phyloP scores from a whole-genome alignment of 2,888 invertebrate species.

The Steromphala cineraria region DNA sequence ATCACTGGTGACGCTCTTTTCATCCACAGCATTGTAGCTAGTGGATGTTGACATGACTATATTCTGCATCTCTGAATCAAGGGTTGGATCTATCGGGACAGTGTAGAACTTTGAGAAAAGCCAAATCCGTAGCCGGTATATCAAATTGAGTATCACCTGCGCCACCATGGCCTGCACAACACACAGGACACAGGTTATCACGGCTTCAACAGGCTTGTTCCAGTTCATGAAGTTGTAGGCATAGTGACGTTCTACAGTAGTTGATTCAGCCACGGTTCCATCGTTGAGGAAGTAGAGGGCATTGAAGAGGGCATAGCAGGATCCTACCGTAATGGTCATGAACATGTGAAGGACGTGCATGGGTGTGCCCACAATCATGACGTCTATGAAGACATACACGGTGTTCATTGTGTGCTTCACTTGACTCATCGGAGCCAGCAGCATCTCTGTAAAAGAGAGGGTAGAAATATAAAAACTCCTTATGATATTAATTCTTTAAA shows the following conservation, averaged over 20 bases:
- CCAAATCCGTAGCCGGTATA: constrained; percentile 52
- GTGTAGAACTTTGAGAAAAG: constrained; percentile 52
- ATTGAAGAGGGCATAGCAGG: constrained; percentile 68
- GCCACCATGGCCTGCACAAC: constrained; percentile 56
- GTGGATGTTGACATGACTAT: constrained; percentile 36
- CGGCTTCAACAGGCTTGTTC: constrained; percentile 65
- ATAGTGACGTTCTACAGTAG: constrained; percentile 61
- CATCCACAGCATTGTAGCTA: constrained; percentile 39
- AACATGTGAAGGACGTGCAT: constrained; percentile 68
- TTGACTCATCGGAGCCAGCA: constrained; percentile 60
- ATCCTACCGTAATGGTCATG: constrained; percentile 64
- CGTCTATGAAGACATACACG: constrained; percentile 62
- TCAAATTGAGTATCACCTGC: constrained; percentile 55
- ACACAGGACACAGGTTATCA: constrained; percentile 65
- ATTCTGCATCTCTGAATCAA: constrained; percentile 58
- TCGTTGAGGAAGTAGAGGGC: constrained; percentile 69
- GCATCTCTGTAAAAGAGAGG: constrained; percentile 46
- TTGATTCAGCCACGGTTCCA: constrained; percentile 48
- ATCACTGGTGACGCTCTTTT: constrained; percentile 6
- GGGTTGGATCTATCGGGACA: constrained; percentile 34
- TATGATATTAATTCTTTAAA: too few relatives aligned
- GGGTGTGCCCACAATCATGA: constrained; percentile 64
- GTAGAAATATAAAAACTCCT: too few relatives aligned
- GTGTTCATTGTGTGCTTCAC: constrained; percentile 69
- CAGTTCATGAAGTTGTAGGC: constrained; percentile 70